Base-by-base conservation (phyloP, 2,888 invertebrate genomes). In the Yponomeuta plumbellus region DNA sequence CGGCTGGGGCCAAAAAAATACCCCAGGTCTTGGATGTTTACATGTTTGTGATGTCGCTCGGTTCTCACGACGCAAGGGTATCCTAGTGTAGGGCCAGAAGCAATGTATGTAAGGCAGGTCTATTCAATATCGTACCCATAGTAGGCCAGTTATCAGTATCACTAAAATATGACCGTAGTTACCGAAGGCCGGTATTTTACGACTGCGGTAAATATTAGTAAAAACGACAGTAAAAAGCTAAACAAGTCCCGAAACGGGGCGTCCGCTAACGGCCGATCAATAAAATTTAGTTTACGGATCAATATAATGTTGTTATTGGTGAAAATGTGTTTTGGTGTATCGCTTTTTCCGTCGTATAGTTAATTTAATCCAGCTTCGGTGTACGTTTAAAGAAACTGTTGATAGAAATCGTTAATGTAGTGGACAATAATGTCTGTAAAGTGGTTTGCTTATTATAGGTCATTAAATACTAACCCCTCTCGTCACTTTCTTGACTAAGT, bases 151-250 rank as follows among this genome's bases (percentile, higher is more conserved):
- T 17, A 52, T 52, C 44, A 52, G 3, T 52, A 52, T 52, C 44
- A 52, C 13, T 52, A 52, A 52, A 52, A 17, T 52, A 52, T 52
- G 44, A 52, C 44, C 44, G 44, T 52, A 52, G 59, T 59, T 59
- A 59, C 21, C 23, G 23, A 1, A 59, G 59, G 22, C 22, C 22
- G 59, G 21, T 11, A 59, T 8, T 59, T 59, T 59, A 59, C 59
- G 59, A 59, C 22, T 13, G 20, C 59, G 23, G 59, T 59, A 59
- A 59, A 59, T 59, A 59, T 59, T 59, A 59, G 59, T 59, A 59
- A 59, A 59, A 59, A 52, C 59, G 59, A 11, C 21, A 59, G 59
- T 59, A 59, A 59, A 59, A 59, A 11, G 59, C 59, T 59, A 59
- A 59, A 59, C 13, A 21, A 22, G 59, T 59, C 59, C 59, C 22